Base-by-base conservation (phyloP, 2,797 vertebrate genomes). In the Halcyon leucocephala region DNA sequence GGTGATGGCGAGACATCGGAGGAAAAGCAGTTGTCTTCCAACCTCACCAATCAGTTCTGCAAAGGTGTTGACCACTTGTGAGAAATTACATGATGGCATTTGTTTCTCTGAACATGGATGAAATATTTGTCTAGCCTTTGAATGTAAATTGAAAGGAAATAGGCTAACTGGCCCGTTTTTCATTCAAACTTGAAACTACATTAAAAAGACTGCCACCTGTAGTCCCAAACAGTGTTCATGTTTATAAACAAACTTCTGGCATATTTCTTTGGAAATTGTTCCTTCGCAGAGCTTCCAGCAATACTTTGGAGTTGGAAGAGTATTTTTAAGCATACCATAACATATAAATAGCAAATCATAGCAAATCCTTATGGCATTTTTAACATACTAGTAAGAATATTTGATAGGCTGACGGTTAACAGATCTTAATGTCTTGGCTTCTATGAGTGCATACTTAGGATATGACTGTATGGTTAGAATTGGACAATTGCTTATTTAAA, bases 51-150 rank as follows among this genome's bases (percentile, higher is more conserved):
- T 78, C 90, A 67, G 29, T 28, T 85, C 65, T 92, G 72, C 52
- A 55, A 91, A 82, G 64, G 72, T 74, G 37, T 61, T 89, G 86
- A 69, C 79, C 74, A 61, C 33, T 94, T 80, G 26, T 85, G 60
- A 62, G 72, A 74, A 76, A 73, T 73, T n/a, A 89, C 77, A 61
- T 0, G 28, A 42, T n/a, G 48, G 28, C 1, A 4, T 66, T 96
- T 92, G 12, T 74, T 87, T 78, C 84, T 94, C 89, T 94, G 91
- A 96, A 95, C 49, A 17, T 10, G 71, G 72, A 95, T 96, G 65
- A 96, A 94, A 93, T 95, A 65, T 78, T 91, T 94, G 33, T 31
- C 29, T 80, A 24, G 52, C 42, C 86, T 96, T 94, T 96, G 86
- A 96, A 93, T 67, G 28, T 20, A 92, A 85, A 89, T 89, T 91